Evolutionary conservation across 2,888 invertebrate genomes (phyloP).

Genomic region (Mesodorylaimus sp.): DNA sequence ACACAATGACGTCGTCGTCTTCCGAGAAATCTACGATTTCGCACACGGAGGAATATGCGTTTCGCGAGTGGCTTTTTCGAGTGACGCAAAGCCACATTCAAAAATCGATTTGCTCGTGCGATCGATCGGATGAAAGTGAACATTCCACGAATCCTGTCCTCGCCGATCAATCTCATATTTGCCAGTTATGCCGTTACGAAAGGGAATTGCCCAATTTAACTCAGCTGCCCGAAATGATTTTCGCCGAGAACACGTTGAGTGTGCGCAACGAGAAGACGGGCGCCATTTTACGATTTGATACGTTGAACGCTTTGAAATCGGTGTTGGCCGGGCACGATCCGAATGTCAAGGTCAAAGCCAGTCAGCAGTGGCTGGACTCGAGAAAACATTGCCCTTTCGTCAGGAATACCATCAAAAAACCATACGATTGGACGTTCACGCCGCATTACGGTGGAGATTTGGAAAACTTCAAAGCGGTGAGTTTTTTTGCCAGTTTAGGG

Average conservation of each 20-base stretch:
- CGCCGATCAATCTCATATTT: too few relatives aligned
- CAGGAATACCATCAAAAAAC: conserved; percentile 15
- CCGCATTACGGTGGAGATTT: conserved; percentile 65
- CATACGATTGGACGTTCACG: conserved; percentile 79
- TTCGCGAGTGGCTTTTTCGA: too few relatives aligned
- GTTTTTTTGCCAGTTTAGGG: neutral
- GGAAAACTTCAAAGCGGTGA: conserved; percentile 10
- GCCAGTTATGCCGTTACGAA: conserved; percentile 16
- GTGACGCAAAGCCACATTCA: too few relatives aligned
- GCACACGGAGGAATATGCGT: too few relatives aligned
- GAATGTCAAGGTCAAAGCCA: conserved; percentile 21
- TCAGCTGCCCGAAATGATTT: conserved; percentile 96
- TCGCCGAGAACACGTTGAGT: conserved; percentile 64
- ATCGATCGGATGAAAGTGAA: too few relatives aligned
- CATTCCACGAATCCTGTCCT: too few relatives aligned
- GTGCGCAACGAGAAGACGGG: conserved; percentile 41
- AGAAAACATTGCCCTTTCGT: conserved; percentile 14
- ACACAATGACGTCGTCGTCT: too few relatives aligned
- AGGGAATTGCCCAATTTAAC: conserved; percentile 43
- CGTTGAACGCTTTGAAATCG: conserved; percentile 66
- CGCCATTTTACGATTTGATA: conserved; percentile 55
- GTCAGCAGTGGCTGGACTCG: conserved; percentile 21
- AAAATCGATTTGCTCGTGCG: too few relatives aligned
- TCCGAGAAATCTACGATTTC: too few relatives aligned
- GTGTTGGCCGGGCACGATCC: conserved; percentile 45